Evolutionary conservation across 2,888 invertebrate species (phyloP), one percentile per base, ranked within the genome.

Genomic region (Dynastes grantii): DNA sequence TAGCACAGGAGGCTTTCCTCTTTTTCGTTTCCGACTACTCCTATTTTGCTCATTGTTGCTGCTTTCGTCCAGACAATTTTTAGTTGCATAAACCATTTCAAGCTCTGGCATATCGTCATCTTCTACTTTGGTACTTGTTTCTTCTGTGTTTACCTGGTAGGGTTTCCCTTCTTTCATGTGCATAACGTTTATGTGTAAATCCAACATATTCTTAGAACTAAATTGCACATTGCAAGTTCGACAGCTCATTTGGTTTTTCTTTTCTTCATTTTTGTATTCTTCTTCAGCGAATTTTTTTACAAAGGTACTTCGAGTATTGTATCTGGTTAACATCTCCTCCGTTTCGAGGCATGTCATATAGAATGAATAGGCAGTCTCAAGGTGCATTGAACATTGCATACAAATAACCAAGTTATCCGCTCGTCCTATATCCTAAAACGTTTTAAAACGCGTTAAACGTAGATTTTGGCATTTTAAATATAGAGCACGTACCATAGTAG

Each of bases 371-470:
- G 77, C 77, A 2, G 77, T 61, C 40, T 77, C 68, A 8, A 77
- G 45, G 40, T 77, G 77, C 58, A 67, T 67, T 1, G 77, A 68
- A 51, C 77, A 77, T 27, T 68, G 67, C 68, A 68, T 77, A 27
- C 77, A 77, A n/a, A 77, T 68, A 27, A 53, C 32, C 13, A 45
- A 27, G 6, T 68, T 61, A 6, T 77, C 61, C 40, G 29, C 29
- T 32, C 61, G n/a, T 27, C 22, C 40, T 61, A 77, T 6, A 58
- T 77, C 77, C 77, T 77, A n/a, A 68, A 68, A 77, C 16, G 22
- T 58, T 16, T 58, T n/a, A 22, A 3, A 22, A 58, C 9, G 53
- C 32, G 22, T 75, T 45, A 58, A 8, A 16, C 16, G 22, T 22
- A 8, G n/a, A 16, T 0, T 58, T 8, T 58, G 13, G 8, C 5